Base-by-base conservation (phyloP, 2,888 invertebrate genomes). In the Sarcophaga caerulescens region DNA sequence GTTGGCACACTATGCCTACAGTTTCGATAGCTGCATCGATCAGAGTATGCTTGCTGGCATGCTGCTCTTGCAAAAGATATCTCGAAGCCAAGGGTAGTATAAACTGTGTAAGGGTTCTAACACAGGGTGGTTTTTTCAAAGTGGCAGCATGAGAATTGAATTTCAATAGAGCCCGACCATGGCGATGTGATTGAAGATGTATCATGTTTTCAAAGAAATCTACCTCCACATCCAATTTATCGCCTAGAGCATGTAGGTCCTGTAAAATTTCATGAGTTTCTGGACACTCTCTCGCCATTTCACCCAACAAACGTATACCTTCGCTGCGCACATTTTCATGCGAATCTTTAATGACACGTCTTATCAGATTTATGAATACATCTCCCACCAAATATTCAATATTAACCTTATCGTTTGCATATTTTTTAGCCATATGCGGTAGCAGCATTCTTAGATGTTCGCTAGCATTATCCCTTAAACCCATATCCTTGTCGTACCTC, bases 151-250 rank as follows among this genome's bases (percentile, higher is more conserved):
- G 92, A 87, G 95, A 95, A 85, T 95, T 95, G 90, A 97, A 96
- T 90, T 96, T 96, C 19, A 96, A 92, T 68, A 99, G 92, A 0
- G 98, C 99, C 89, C 97, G 95, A 0, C 96, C 96, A 90, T 97
- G 96, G 85, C 98, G 95, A 91, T 98, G 98, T 80, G 96, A 93
- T 94, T 99, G 97, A 68, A 97, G 93, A 93, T 99, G 99, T 44
- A 95, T 95, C 90, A 98, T 95, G 91, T 99, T 99, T 90, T 98
- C 97, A 91, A 98, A 99, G 94, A 99, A 98, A 93, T 99, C 99
- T 0, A 97, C 96, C 92, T 99, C 98, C 11, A 94, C 92, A 91
- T 99, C 98, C 94, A 89, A 88, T 2, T 84, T 80, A 90, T 96
- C 96, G 0, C 95, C 94, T 52, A 97, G 93, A 57, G 94, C 93